Evolutionary conservation across 2,888 invertebrate species (phyloP).

Genomic region (Apeira syringaria): DNA sequence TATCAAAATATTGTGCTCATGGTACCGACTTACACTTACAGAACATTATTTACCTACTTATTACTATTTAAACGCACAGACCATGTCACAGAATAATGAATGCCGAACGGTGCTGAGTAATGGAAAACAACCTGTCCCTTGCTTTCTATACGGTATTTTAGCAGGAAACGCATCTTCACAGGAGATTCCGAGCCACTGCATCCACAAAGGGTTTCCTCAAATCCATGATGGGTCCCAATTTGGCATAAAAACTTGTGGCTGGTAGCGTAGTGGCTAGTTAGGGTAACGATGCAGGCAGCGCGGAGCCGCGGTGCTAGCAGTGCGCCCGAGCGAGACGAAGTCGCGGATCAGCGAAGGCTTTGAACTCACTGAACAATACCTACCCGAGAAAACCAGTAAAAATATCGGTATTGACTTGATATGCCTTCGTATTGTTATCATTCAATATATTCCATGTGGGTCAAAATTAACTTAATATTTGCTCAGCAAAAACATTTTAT

Average conservation of each 20-base stretch:
- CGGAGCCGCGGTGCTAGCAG: constrained; percentile 3
- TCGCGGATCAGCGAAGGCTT: constrained; percentile 15
- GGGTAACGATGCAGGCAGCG: constrained; percentile 10
- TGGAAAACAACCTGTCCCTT: too few relatives aligned
- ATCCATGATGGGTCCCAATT: constrained; percentile 6
- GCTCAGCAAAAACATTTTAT: too few relatives aligned
- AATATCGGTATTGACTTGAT: background rate
- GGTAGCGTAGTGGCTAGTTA: constrained; percentile 8
- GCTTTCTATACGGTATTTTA: background rate
- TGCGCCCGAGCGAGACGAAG: constrained; percentile 10
- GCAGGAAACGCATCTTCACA: constrained; percentile 2
- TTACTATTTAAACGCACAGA: too few relatives aligned
- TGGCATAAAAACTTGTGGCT: constrained; percentile 4
- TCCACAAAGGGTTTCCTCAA: constrained; percentile 8
- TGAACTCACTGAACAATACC: constrained; percentile 9
- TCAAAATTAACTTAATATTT: too few relatives aligned
- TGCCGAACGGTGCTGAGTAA: too few relatives aligned
- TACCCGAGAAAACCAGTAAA: background rate
- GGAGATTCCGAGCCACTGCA: constrained; percentile 5
- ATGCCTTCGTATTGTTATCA: background rate
- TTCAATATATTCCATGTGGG: background rate
- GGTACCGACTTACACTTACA: too few relatives aligned
- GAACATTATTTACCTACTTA: too few relatives aligned
- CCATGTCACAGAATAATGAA: too few relatives aligned
- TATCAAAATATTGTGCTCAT: too few relatives aligned